Percentiles rank a stretch among this genome's conserved stretches.
Conservation (phyloP, 2,888 invertebrate genomes). For the Euzetes globulus region DNA sequence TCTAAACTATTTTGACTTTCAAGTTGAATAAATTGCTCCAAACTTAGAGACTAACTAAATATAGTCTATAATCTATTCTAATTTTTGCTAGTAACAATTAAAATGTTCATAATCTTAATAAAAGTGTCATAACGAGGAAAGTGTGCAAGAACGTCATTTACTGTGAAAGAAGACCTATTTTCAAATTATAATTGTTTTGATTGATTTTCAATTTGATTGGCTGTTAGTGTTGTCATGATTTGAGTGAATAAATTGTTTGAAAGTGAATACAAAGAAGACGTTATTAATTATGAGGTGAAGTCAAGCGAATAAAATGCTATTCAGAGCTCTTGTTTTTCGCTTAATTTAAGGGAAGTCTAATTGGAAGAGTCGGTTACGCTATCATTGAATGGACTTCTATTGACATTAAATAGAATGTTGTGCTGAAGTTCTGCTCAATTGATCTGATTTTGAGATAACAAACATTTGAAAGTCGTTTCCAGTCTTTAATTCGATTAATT, state of each 20-base stretch:
- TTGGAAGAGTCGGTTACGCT: not conserved
- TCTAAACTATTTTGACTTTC: too few species aligned
- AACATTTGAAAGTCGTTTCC: not conserved
- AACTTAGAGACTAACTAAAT: too few species aligned
- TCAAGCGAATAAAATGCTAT: not conserved
- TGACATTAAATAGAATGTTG: not conserved
- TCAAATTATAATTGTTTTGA: not conserved
- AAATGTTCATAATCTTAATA: too few species aligned
- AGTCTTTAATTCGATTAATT: not conserved
- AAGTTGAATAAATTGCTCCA: too few species aligned
- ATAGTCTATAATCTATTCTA: too few species aligned
- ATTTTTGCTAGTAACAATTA: too few species aligned
- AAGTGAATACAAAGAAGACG: not conserved
- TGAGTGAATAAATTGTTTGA: not conserved
- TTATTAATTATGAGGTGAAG: not conserved
- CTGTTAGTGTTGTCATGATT: conserved; percentile 5
- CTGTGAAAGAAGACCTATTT: too few species aligned
- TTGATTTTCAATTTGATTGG: not conserved
- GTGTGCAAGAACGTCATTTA: too few species aligned
- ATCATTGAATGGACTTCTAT: not conserved
- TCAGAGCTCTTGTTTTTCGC: too few species aligned
- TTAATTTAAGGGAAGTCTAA: too few species aligned
- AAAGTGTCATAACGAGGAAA: too few species aligned
- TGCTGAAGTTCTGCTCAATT: not conserved
- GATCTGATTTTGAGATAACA: not conserved